A percentile compares a stretch with the other conserved stretches of the same genome.
Conservation (phyloP, 2,113 vertebrate genomes). For the Tringa solitaria region DNA sequence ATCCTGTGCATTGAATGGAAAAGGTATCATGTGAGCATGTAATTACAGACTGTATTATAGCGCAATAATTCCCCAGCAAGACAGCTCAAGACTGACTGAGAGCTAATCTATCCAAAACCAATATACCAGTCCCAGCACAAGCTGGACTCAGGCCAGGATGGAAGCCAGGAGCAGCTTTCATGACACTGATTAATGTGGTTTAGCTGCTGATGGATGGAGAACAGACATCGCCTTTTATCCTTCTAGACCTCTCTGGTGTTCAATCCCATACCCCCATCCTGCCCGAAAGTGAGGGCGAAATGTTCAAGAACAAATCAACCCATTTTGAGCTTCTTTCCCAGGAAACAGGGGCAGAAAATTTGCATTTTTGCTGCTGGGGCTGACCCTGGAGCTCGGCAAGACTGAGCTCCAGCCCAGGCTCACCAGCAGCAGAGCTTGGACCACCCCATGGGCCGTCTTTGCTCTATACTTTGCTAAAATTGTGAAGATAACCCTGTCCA, state of each 20-base stretch:
- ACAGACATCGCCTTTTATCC: neutral
- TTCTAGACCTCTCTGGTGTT: neutral
- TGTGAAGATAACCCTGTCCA: neutral
- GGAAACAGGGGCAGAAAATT: neutral
- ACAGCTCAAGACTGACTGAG: neutral
- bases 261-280: neutral
- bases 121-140: neutral
- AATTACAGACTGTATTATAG: slow-evolving; percentile 37
- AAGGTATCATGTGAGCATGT: neutral
- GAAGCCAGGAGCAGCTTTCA: neutral
- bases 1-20: neutral
- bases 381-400: neutral
- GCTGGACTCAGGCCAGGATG: neutral
- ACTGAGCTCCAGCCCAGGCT: neutral
- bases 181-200: neutral
- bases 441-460: fast-evolving
- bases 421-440: neutral
- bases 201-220: neutral
- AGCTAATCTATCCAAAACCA: slow-evolving; percentile 46
- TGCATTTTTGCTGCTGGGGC: neutral
- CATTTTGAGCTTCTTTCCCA: neutral
- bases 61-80: slow-evolving; percentile 7
- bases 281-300: neutral
- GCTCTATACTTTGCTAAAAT: fast-evolving
- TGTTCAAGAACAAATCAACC: neutral